These are phyloP conservation scores for Leptinotarsa juncta DNA, from an alignment of 2,888 invertebrate species.

Conservation along the genomic window DNA sequence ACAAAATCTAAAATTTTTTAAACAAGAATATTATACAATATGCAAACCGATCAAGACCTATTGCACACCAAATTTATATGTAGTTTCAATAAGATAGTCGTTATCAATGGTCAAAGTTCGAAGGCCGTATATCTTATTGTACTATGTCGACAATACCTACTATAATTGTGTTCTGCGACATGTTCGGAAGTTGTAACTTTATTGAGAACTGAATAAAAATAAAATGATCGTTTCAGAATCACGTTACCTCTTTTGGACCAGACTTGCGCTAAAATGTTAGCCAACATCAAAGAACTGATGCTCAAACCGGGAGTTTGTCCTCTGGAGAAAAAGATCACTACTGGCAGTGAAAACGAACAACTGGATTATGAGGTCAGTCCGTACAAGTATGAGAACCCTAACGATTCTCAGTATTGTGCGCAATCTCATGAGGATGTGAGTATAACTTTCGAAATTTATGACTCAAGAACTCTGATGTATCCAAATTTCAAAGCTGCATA, in stretches of 20 bases:
- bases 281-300: slow-evolving; percentile 43
- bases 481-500: too few relatives aligned
- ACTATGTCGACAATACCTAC: too few relatives aligned
- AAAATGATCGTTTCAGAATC: slow-evolving; percentile 37
- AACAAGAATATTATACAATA: too few relatives aligned
- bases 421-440: slow-evolving; percentile 38
- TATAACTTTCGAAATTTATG: slow-evolving; percentile 12
- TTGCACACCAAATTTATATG: too few relatives aligned
- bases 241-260: slow-evolving; percentile 48
- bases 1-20: too few relatives aligned
- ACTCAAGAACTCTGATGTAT: neutral
- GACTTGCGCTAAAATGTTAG: slow-evolving; percentile 38
- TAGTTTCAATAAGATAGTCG: too few relatives aligned
- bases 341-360: slow-evolving; percentile 27
- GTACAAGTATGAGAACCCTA: slow-evolving; percentile 70
- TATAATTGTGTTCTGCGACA: too few relatives aligned
- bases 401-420: slow-evolving; percentile 69
- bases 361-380: slow-evolving; percentile 61
- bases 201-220: too few relatives aligned
- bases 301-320: slow-evolving; percentile 44
- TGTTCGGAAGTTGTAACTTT: too few relatives aligned
- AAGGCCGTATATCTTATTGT: too few relatives aligned
- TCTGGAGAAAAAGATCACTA: slow-evolving; percentile 24
- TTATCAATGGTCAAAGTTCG: too few relatives aligned
- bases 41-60: too few relatives aligned